A percentile compares a stretch with the other conserved stretches of the same genome.
phyloP scores from a whole-genome alignment of 1,140 invertebrate species.

The Drosophila persimilis region DNA sequence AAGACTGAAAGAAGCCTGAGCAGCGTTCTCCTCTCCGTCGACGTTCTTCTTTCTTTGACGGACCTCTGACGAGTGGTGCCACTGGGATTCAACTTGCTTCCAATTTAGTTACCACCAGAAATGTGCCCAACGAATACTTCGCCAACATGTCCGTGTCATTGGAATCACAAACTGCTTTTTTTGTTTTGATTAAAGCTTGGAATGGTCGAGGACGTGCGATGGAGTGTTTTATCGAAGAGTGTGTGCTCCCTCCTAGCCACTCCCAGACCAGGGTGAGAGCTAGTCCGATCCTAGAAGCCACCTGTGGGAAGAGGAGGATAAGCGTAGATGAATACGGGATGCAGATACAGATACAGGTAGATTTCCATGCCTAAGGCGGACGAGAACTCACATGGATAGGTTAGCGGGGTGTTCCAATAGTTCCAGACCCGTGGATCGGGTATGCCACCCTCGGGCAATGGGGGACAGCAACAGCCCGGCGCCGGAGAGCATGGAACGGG shows the following conservation, averaged over 20 bases:
- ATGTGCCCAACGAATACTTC: conserved; percentile 6
- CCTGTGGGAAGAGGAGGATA: conserved; percentile 2
- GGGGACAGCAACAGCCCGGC: conserved; percentile 65
- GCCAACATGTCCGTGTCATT: conserved; percentile 9
- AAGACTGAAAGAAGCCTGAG: too few species aligned
- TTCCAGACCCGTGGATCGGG: conserved; percentile 80
- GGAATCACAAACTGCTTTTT: too few species aligned
- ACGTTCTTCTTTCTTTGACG: neutral
- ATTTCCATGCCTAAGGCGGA: neutral
- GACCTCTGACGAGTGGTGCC: neutral
- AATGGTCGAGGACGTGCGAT: too few species aligned
- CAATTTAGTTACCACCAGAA: conserved; percentile 18
- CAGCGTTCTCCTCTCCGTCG: too few species aligned
- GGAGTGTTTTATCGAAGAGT: too few species aligned
- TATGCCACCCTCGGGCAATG: conserved; percentile 70
- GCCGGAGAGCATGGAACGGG: conserved; percentile 72
- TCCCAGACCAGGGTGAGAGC: too few species aligned
- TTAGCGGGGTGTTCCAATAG: conserved; percentile 72
- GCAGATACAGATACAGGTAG: too few species aligned
- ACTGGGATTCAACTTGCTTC: conserved; percentile 4
- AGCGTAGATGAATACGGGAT: conserved; percentile 3
- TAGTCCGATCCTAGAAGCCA: conserved; percentile 13
- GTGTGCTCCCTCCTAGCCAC: neutral
- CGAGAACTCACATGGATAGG: conserved; percentile 77
- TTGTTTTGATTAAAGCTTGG: too few species aligned